Evolutionary conservation across 1,140 invertebrate species (phyloP).

Genomic region (Asbolus verrucosus): DNA sequence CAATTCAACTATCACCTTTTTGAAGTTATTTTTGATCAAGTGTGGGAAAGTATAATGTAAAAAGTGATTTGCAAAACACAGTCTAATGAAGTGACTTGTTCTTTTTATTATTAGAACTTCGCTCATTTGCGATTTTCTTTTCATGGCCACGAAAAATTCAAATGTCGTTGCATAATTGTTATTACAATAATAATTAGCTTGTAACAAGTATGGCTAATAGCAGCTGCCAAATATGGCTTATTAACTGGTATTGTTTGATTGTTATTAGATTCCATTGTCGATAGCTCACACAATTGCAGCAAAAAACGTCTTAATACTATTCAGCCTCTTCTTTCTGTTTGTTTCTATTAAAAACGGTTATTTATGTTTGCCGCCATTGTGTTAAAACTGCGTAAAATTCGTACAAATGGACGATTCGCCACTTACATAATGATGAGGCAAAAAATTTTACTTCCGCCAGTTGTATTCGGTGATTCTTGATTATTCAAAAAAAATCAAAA

Average conservation of each 20-base stretch:
- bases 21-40: too few relatives aligned
- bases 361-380: conserved; percentile 2
- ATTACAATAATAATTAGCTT: conserved; percentile 1
- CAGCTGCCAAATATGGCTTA: background rate
- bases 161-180: too few relatives aligned
- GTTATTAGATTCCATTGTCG: conserved; percentile 6
- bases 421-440: conserved; percentile 13
- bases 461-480: too few relatives aligned
- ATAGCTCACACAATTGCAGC: conserved; percentile 2
- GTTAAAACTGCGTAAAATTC: conserved; percentile 21
- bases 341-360: conserved; percentile 9
- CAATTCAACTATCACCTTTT: background rate
- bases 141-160: too few relatives aligned
- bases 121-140: too few relatives aligned
- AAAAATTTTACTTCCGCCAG: conserved; percentile 9
- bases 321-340: background rate
- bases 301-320: background rate
- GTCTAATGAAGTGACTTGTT: too few relatives aligned
- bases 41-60: too few relatives aligned
- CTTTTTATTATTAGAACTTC: too few relatives aligned
- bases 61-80: too few relatives aligned
- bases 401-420: background rate
- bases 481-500: background rate
- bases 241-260: conserved; percentile 4
- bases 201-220: background rate